Conservation (phyloP, 1,140 invertebrate species). For the Drosophila albomicans region DNA sequence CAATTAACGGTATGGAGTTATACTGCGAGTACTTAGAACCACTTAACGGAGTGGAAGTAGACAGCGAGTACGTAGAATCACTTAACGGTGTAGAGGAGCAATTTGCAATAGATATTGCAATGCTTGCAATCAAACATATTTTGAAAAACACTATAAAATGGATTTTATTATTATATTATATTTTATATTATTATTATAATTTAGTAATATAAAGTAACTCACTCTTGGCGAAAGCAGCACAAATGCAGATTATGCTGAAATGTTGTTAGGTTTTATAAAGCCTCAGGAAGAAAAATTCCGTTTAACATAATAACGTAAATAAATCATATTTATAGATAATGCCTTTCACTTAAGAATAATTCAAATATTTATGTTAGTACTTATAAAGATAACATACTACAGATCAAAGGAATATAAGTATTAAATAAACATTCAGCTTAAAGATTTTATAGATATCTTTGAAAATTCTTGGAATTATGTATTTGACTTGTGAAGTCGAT, state of each 20-base stretch:
- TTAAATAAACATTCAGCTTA: neutral
- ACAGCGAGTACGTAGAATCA: neutral
- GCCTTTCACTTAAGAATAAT: too few species aligned
- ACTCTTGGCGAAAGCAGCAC: slow-evolving; percentile 1
- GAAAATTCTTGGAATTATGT: neutral
- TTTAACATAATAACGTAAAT: too few species aligned
- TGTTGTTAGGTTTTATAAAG: neutral
- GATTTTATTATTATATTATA: neutral
- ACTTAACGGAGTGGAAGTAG: neutral
- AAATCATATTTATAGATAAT: too few species aligned
- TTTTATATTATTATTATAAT: neutral
- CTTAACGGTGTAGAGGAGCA: neutral
- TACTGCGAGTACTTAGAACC: neutral
- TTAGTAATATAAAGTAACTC: neutral
- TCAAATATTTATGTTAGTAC: too few species aligned
- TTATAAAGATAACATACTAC: too few species aligned
- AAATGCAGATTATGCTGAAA: neutral
- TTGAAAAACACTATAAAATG: neutral
- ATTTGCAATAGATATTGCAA: neutral
- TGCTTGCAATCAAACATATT: neutral
- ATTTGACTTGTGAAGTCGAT: neutral
- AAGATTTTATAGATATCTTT: neutral
- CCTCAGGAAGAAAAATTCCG: neutral
- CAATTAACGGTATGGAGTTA: too few species aligned
- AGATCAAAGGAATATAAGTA: neutral